Conservation (phyloP, 2,113 vertebrate species). For the Mobula hypostoma region DNA sequence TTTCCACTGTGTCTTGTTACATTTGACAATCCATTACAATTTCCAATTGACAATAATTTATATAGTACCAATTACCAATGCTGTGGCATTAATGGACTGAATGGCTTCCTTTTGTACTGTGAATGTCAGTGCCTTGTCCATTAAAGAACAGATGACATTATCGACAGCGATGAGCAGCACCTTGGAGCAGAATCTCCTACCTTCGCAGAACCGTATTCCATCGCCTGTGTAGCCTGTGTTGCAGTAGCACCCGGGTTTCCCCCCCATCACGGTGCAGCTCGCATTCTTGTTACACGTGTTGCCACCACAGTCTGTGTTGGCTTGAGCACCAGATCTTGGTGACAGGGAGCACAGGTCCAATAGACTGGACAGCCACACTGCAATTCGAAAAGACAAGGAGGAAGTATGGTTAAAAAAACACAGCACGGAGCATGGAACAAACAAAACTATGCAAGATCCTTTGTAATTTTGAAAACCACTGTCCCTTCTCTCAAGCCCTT, state of each 20-base stretch:
- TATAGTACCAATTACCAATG: too few species aligned
- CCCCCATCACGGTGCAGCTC: conserved; percentile 56
- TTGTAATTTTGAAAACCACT: too few species aligned
- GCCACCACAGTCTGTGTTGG: neutral
- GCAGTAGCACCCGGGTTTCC: conserved; percentile 59
- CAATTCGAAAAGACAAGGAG: neutral
- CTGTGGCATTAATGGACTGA: too few species aligned
- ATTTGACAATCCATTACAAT: too few species aligned
- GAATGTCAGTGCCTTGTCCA: too few species aligned
- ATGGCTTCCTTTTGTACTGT: too few species aligned
- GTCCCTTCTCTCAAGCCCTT: too few species aligned
- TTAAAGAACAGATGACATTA: too few species aligned
- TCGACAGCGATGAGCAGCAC: neutral
- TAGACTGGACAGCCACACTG: conserved; percentile 59
- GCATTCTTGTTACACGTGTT: conserved; percentile 58
- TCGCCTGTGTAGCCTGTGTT: conserved; percentile 60
- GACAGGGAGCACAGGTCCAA: conserved; percentile 49
- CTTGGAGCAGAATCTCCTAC: conserved; percentile 44
- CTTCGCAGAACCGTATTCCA: conserved; percentile 55
- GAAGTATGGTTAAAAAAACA: neutral
- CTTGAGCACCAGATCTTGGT: conserved; percentile 47
- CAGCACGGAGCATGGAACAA: too few species aligned
- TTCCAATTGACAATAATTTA: too few species aligned
- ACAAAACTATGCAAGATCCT: too few species aligned
- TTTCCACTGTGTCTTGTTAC: too few species aligned